Conservation (phyloP, 2,888 invertebrate species). For the Aromia moschata region DNA sequence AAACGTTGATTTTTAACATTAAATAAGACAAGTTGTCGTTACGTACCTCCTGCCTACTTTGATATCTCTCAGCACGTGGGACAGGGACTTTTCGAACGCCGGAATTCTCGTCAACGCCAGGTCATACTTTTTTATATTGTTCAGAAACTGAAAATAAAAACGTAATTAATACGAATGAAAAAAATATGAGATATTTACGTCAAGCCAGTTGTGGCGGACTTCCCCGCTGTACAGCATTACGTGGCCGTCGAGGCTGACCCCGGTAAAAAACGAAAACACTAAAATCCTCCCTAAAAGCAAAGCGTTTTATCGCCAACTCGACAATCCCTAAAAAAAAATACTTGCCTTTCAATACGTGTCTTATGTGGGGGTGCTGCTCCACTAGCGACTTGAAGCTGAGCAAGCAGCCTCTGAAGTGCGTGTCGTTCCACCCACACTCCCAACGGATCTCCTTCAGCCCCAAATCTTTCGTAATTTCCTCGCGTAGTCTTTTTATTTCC, state of each 20-base stretch:
- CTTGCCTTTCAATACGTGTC: slow-evolving; percentile 73
- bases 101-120: slow-evolving; percentile 78
- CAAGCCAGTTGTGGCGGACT: slow-evolving; percentile 92
- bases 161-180: slow-evolving; percentile 11
- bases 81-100: slow-evolving; percentile 84
- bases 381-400: slow-evolving; percentile 82
- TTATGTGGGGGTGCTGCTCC: slow-evolving; percentile 76
- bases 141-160: slow-evolving; percentile 77
- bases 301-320: not conserved
- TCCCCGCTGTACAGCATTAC: slow-evolving; percentile 92
- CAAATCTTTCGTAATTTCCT: slow-evolving; percentile 68
- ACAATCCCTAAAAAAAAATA: not conserved
- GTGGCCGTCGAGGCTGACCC: slow-evolving; percentile 89
- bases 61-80: slow-evolving; percentile 83
- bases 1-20: too few relatives aligned
- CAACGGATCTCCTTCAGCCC: slow-evolving; percentile 72
- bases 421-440: slow-evolving; percentile 89
- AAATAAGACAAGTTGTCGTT: slow-evolving; percentile 43
- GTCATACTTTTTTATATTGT: slow-evolving; percentile 82
- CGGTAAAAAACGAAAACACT: slow-evolving; percentile 92
- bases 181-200: too few relatives aligned
- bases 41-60: slow-evolving; percentile 81
- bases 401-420: slow-evolving; percentile 90
- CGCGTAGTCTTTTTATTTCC: slow-evolving; percentile 76
- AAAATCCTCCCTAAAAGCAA: slow-evolving; percentile 74